Evolutionary conservation across 2,113 vertebrate species (phyloP).

Genomic region (Stegostoma tigrinum): DNA sequence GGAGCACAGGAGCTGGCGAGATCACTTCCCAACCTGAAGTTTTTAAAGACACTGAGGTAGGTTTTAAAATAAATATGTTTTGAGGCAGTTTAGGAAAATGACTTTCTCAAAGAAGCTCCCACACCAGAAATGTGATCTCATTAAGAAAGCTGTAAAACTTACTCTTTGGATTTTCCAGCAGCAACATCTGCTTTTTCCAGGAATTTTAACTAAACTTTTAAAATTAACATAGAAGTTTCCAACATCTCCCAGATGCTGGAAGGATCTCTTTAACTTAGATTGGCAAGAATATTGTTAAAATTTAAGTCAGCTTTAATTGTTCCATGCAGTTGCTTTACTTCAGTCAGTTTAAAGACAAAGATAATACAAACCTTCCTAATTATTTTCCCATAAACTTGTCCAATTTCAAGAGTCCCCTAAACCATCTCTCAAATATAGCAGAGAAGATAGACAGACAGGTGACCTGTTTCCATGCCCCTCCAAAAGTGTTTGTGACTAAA

Average conservation of each 20-base stretch:
- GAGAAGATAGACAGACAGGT: not conserved
- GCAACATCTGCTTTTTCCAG: not conserved
- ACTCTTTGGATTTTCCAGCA: not conserved
- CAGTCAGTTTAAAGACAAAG: not conserved
- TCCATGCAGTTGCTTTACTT: not conserved
- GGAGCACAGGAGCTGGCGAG: slow-evolving; percentile 16
- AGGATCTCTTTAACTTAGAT: not conserved
- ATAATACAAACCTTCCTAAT: not conserved
- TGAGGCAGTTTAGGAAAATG: not conserved
- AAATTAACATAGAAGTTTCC: not conserved
- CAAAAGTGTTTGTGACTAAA: not conserved
- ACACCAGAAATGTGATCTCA: not conserved
- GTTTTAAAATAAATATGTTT: not conserved
- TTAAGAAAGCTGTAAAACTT: not conserved
- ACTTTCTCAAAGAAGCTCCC: not conserved
- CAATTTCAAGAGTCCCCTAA: not conserved
- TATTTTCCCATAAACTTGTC: not conserved
- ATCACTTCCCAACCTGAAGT: slow-evolving; percentile 28
- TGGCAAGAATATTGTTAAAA: not conserved
- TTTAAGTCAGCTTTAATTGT: not conserved
- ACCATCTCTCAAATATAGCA: not conserved
- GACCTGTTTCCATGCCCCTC: not conserved
- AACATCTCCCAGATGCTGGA: not conserved
- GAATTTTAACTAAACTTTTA: not conserved
- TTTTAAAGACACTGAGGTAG: slow-evolving; percentile 18